Percentiles rank a stretch among this genome's conserved stretches.
phyloP scores from a whole-genome alignment of 2,888 invertebrate genomes.

The Carcina quercana region DNA sequence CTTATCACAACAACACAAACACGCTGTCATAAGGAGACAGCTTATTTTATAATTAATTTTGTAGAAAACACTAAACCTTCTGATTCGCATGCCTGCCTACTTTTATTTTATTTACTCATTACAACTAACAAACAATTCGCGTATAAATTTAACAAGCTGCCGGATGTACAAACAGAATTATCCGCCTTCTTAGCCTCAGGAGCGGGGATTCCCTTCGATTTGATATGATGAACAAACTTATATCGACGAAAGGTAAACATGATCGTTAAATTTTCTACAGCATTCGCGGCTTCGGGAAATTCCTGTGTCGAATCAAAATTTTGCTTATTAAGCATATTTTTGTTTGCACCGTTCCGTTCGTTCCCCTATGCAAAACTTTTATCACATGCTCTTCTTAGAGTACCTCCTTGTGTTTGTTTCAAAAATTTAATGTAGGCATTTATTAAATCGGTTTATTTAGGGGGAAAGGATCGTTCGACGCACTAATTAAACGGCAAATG shows the following conservation, averaged over 20 bases:
- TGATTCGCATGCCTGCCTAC: no score
- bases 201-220: slow-evolving; percentile 47
- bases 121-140: slow-evolving; percentile 40
- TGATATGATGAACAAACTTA: slow-evolving; percentile 62
- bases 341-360: slow-evolving; percentile 21
- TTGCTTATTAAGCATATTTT: slow-evolving; percentile 24
- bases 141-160: slow-evolving; percentile 43
- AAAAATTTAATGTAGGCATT: no score
- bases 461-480: no score
- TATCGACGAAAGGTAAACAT: slow-evolving; percentile 56
- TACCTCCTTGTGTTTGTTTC: no score
- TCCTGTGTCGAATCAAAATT: slow-evolving; percentile 49
- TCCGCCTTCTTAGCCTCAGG: slow-evolving; percentile 47
- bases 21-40: no score
- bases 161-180: slow-evolving; percentile 51
- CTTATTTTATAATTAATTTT: no score
- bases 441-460: no score
- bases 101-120: slow-evolving; percentile 46
- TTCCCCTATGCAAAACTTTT: no score
- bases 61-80: no score
- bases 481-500: no score
- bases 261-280: slow-evolving; percentile 59
- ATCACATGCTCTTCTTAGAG: no score
- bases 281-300: slow-evolving; percentile 43
- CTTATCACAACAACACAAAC: no score